Conservation (phyloP, 2,113 vertebrate species). For the Pelodiscus sinensis region DNA sequence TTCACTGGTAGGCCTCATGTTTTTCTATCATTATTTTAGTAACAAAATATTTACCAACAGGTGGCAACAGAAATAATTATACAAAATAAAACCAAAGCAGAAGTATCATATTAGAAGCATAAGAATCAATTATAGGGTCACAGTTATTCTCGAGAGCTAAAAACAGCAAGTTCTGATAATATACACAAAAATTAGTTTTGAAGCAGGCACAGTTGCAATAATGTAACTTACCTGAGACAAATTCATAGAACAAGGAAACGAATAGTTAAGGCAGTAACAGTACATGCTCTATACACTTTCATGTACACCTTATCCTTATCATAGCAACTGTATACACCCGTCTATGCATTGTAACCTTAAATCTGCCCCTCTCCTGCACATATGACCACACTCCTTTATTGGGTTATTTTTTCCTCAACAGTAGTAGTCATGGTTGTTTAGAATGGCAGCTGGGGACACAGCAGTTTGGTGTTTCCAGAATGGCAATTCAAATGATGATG, state of each 20-base stretch:
- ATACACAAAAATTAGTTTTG: slow-evolving; percentile 35
- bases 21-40: slow-evolving; percentile 42
- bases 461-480: neutral
- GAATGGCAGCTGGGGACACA: neutral
- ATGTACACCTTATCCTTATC: accelerated
- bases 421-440: accelerated
- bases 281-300: neutral
- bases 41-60: slow-evolving; percentile 30
- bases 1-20: neutral
- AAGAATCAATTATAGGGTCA: slow-evolving; percentile 62
- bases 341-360: neutral
- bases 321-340: neutral
- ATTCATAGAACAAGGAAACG: neutral
- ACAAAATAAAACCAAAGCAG: slow-evolving; percentile 49
- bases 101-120: slow-evolving; percentile 25
- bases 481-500: too few relatives aligned
- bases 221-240: neutral
- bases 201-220: neutral
- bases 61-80: slow-evolving; percentile 33
- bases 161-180: slow-evolving; percentile 54
- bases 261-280: neutral
- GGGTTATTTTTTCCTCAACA: neutral
- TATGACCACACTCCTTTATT: neutral
- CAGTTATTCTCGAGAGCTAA: slow-evolving; percentile 56
- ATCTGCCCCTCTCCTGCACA: neutral